phyloP scores from a whole-genome alignment of 2,113 vertebrate species.

The Corydoras maculifer region DNA sequence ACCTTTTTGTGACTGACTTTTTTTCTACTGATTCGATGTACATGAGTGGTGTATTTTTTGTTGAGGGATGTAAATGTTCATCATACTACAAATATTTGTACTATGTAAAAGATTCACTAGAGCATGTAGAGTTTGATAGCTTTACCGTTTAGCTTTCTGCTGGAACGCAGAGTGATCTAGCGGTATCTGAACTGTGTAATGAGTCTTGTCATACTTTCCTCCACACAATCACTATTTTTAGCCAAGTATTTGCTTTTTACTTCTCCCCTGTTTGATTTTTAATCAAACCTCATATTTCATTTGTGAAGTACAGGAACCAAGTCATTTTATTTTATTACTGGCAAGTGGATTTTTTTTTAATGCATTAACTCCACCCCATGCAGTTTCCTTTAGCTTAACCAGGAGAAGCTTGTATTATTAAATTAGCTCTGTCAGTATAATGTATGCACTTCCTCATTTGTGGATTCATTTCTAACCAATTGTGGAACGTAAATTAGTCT shows the following conservation, averaged over 20 bases:
- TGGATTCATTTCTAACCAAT: neutral
- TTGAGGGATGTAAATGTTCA: slow-evolving; percentile 4
- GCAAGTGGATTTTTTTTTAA: neutral
- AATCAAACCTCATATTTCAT: no score
- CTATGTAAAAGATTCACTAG: neutral
- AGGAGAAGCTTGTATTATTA: neutral
- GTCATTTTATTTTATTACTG: neutral
- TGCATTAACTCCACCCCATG: no score
- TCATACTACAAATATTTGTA: slow-evolving; percentile 13
- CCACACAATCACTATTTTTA: no score
- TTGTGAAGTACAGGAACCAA: no score
- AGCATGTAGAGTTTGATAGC: neutral
- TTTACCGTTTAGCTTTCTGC: no score
- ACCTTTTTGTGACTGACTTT: no score
- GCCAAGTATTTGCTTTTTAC: no score
- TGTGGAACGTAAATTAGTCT: neutral
- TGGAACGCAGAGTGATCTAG: no score
- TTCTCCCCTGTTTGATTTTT: no score
- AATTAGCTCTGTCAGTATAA: neutral
- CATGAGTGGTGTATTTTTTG: neutral
- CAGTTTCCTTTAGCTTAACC: neutral
- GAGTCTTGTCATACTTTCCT: no score
- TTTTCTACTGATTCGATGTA: no score
- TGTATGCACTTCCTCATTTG: slow-evolving; percentile 5
- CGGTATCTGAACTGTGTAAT: no score